Percentiles rank a stretch among this genome's conserved stretches.
Conservation (phyloP, 2,797 vertebrate species). For the Parauchenoglanis punctatus region DNA sequence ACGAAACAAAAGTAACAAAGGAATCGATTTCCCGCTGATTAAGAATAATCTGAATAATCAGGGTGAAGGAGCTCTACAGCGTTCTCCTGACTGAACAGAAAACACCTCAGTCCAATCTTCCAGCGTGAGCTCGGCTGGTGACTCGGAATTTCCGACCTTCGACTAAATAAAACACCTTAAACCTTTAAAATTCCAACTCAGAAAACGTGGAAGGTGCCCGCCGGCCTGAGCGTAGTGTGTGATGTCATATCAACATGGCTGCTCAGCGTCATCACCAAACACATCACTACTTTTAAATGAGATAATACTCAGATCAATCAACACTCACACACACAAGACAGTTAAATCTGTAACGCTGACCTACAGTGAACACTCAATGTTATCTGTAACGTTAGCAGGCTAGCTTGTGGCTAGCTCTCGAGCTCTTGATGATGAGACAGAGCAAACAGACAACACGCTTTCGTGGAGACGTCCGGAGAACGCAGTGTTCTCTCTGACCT, state of each 20-base stretch:
- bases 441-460: not conserved
- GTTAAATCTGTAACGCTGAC: not conserved
- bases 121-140: too few species aligned
- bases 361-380: not conserved
- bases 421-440: not conserved
- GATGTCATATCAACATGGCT: not conserved
- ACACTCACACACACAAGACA: not conserved
- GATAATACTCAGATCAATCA: not conserved
- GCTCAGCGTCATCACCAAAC: not conserved
- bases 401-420: not conserved
- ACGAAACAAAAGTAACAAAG: not conserved
- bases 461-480: not conserved
- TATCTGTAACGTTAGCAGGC: not conserved
- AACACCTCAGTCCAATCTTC: not conserved
- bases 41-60: not conserved
- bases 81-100: not conserved
- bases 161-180: not conserved
- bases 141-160: not conserved
- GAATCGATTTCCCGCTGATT: not conserved
- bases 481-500: not conserved
- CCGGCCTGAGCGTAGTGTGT: not conserved
- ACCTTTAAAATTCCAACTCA: not conserved
- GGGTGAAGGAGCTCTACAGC: not conserved
- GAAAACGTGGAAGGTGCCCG: not conserved
- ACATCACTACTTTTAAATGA: not conserved